Percentiles rank a stretch among this genome's conserved stretches.
Evolutionary conservation across 2,113 vertebrate genomes (phyloP).

Genomic region (Mustelus asterias): DNA sequence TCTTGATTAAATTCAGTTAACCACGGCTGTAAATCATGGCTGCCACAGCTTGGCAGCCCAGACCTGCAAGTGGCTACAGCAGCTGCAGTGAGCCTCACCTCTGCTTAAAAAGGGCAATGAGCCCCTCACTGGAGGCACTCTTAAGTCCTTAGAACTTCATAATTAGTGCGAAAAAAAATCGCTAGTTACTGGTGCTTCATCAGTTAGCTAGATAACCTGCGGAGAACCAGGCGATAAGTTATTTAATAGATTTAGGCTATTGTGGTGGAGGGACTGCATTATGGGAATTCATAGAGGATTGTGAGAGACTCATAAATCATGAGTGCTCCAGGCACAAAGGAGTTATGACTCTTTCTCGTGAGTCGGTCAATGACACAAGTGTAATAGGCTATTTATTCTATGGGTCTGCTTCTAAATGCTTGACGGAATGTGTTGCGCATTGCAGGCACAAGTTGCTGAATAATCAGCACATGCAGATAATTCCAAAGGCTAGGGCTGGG

Average conservation of each 20-base stretch:
- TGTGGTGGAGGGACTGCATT: not conserved
- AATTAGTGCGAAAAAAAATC: slow-evolving; percentile 8
- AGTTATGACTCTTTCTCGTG: slow-evolving; percentile 31
- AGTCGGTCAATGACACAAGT: slow-evolving; percentile 32
- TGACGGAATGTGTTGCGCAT: not conserved
- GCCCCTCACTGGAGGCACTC: not conserved
- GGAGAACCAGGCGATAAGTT: not conserved
- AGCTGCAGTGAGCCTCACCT: slow-evolving; percentile 41
- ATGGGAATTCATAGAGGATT: slow-evolving; percentile 6
- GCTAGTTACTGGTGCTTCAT: not conserved
- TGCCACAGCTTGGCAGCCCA: slow-evolving; percentile 62
- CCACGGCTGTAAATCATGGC: slow-evolving; percentile 79
- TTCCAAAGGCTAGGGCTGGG: not conserved
- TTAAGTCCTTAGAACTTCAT: not conserved
- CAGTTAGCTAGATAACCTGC: slow-evolving; percentile 1
- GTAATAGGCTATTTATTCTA: slow-evolving; percentile 34
- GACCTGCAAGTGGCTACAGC: slow-evolving; percentile 47
- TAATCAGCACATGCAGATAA: not conserved
- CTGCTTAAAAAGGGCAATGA: slow-evolving; percentile 23
- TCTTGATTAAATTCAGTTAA: slow-evolving; percentile 88
- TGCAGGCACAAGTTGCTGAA: not conserved
- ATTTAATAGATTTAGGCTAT: not conserved
- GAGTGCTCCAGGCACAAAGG: not conserved
- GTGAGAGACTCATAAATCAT: slow-evolving; percentile 30
- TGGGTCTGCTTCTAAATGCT: slow-evolving; percentile 21